phyloP scores from a whole-genome alignment of 2,888 invertebrate genomes.

The Glomeris marginata region DNA sequence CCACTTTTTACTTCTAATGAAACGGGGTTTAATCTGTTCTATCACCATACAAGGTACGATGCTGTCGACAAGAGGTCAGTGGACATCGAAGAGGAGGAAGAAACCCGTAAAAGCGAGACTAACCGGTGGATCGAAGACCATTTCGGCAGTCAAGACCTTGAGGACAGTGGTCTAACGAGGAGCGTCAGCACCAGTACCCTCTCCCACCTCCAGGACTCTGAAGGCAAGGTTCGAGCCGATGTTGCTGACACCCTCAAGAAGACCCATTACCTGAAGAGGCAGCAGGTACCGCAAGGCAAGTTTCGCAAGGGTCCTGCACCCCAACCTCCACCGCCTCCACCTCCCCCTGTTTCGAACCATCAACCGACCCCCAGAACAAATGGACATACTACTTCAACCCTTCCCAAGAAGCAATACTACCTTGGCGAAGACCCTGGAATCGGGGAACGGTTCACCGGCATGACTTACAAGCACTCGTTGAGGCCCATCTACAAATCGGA shows the following conservation, averaged over 20 bases:
- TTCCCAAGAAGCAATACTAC: slow-evolving; percentile 11
- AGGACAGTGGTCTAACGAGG: slow-evolving; percentile 1
- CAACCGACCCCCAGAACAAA: no score
- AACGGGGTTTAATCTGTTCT: no score
- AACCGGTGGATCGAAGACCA: slow-evolving; percentile 10
- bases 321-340: not conserved
- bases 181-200: not conserved
- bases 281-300: slow-evolving; percentile 8
- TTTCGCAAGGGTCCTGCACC: not conserved
- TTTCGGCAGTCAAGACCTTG: slow-evolving; percentile 11
- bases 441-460: slow-evolving; percentile 7
- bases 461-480: not conserved
- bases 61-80: not conserved
- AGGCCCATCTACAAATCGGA: no score
- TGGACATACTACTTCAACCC: not conserved
- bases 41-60: no score
- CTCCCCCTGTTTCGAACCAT: not conserved
- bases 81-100: not conserved
- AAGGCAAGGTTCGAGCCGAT: no score
- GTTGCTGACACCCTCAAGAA: not conserved
- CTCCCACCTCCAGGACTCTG: no score
- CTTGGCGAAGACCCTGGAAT: slow-evolving; percentile 9
- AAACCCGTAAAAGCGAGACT: slow-evolving; percentile 1
- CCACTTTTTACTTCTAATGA: no score
- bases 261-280: slow-evolving; percentile 7